Evolutionary conservation across 2,113 vertebrate species (phyloP).

Genomic region (Desmodus rotundus): DNA sequence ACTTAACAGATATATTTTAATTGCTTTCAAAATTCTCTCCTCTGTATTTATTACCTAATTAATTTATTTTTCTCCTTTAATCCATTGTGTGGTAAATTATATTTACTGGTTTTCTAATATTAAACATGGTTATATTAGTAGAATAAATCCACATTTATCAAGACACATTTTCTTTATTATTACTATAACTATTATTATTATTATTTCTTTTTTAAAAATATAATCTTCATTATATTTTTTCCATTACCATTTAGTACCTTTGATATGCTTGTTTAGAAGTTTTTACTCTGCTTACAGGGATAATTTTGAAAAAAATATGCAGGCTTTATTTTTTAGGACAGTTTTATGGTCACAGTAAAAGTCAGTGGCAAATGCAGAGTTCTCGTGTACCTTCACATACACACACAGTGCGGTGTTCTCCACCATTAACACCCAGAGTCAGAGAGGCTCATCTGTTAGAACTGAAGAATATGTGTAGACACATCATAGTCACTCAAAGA

Average conservation of each 20-base stretch:
- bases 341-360: background rate
- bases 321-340: background rate
- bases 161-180: background rate
- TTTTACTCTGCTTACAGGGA: background rate
- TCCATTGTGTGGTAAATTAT: background rate
- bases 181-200: background rate
- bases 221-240: background rate
- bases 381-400: background rate
- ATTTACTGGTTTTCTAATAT: background rate
- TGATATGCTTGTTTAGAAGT: background rate
- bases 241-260: no score
- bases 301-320: background rate
- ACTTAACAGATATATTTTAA: background rate
- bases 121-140: background rate
- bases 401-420: background rate
- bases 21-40: background rate
- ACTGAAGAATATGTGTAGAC: background rate
- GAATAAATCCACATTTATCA: background rate
- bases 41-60: background rate
- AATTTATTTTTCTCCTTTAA: background rate
- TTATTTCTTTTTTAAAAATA: background rate
- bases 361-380: background rate
- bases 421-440: background rate
- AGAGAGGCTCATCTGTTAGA: background rate
- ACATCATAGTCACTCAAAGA: background rate